Conservation (phyloP, 2,113 vertebrate species). For the Syrrhaptes paradoxus region DNA sequence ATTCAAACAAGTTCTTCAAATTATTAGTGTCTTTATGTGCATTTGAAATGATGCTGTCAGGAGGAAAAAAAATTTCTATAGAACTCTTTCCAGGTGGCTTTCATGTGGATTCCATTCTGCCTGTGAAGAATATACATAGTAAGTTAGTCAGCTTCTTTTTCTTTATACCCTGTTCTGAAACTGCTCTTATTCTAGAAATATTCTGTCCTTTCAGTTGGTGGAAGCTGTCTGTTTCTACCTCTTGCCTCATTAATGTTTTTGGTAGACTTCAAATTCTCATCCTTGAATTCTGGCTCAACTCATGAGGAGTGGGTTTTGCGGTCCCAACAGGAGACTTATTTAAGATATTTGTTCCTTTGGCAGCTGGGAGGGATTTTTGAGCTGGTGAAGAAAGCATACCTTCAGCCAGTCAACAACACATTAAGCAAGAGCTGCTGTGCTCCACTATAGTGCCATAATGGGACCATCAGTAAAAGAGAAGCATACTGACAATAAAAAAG, state of each 20-base stretch:
- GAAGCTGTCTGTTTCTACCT: neutral
- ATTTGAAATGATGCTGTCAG: neutral
- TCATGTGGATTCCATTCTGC: neutral
- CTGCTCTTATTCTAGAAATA: neutral
- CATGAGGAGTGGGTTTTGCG: neutral
- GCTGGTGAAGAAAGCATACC: neutral
- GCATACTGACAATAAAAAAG: neutral
- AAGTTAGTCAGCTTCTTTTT: neutral
- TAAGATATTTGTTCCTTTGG: neutral
- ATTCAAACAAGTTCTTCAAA: neutral
- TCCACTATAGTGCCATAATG: neutral
- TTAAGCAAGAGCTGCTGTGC: no score
- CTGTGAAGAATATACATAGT: neutral
- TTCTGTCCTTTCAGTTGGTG: neutral
- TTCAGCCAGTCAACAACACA: neutral
- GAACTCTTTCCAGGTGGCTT: neutral
- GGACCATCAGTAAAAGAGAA: neutral
- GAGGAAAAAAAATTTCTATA: neutral
- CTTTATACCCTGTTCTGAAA: neutral
- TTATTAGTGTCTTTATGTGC: neutral
- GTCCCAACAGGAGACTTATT: neutral
- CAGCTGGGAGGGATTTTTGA: neutral
- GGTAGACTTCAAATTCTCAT: neutral
- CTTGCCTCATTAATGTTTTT: neutral
- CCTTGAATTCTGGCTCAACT: neutral